These are phyloP conservation scores for Celastrina argiolus DNA, from an alignment of 2,888 invertebrate species.

Conservation along the genomic window DNA sequence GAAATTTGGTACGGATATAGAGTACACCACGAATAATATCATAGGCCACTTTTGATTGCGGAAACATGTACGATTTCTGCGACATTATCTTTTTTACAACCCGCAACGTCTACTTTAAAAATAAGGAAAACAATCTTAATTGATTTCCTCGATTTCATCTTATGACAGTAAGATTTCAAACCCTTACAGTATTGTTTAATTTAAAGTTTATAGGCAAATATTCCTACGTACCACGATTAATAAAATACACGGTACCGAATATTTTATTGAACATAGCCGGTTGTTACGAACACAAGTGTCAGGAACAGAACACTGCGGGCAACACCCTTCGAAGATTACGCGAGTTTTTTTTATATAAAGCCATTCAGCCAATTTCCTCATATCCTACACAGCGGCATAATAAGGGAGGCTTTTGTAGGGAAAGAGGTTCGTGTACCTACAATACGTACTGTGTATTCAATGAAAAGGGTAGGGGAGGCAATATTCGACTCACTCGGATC, in stretches of 20 bases:
- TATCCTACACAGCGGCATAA: constrained; percentile 73
- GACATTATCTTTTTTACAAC: too few species aligned
- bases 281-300: constrained; percentile 51
- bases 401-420: constrained; percentile 72
- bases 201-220: neutral
- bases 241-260: constrained; percentile 17
- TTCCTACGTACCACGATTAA: too few species aligned
- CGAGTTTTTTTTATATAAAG: constrained; percentile 72
- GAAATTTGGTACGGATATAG: too few species aligned
- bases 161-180: too few species aligned
- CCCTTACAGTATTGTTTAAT: too few species aligned
- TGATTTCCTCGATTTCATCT: too few species aligned
- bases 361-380: constrained; percentile 76
- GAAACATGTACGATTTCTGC: too few species aligned
- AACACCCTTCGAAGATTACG: constrained; percentile 67
- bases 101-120: too few species aligned
- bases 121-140: too few species aligned
- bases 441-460: constrained; percentile 60
- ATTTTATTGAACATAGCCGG: constrained; percentile 44
- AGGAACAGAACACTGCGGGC: constrained; percentile 66
- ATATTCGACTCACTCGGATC: constrained; percentile 55
- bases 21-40: too few species aligned
- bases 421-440: constrained; percentile 70
- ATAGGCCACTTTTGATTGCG: too few species aligned
- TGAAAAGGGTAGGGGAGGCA: constrained; percentile 53